phyloP scores from a whole-genome alignment of 2,113 vertebrate genomes.

The Antennarius striatus region DNA sequence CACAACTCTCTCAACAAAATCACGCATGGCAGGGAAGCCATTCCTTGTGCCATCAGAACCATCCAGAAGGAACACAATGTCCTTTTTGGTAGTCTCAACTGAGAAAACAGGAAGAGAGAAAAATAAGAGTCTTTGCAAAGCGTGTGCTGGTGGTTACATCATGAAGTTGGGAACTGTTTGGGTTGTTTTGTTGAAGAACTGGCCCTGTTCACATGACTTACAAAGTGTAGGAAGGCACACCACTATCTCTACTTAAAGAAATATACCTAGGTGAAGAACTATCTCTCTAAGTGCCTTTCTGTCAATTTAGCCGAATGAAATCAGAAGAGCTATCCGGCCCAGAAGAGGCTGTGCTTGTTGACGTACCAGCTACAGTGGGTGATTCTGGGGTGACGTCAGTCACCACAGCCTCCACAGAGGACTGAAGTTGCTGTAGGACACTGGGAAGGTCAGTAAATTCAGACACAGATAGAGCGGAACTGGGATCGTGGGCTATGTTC shows the following conservation, averaged over 20 bases:
- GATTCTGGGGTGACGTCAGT: constrained; percentile 9
- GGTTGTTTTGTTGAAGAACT: too few species aligned
- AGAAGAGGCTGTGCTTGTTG: neutral
- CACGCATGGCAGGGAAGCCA: constrained; percentile 43
- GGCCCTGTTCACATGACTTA: too few species aligned
- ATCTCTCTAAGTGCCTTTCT: neutral
- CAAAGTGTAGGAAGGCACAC: too few species aligned
- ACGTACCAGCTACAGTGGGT: constrained; percentile 19
- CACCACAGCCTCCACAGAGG: constrained; percentile 22
- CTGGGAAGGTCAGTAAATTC: constrained; percentile 73
- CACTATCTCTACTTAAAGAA: too few species aligned
- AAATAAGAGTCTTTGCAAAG: too few species aligned
- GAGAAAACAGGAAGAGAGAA: too few species aligned
- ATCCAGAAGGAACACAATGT: constrained; percentile 68
- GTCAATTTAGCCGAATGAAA: neutral
- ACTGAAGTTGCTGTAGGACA: constrained; percentile 48
- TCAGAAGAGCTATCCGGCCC: neutral
- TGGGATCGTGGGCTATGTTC: constrained; percentile 45
- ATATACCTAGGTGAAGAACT: too few species aligned
- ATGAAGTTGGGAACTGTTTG: too few species aligned
- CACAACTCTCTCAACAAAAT: constrained; percentile 49
- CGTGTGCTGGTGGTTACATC: too few species aligned
- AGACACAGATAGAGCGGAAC: constrained; percentile 2
- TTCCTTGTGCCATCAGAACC: constrained; percentile 37
- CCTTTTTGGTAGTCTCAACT: constrained; percentile 21